Base-by-base conservation (phyloP, 1,140 invertebrate species). In the Paramacrobiotus metropolitanus region DNA sequence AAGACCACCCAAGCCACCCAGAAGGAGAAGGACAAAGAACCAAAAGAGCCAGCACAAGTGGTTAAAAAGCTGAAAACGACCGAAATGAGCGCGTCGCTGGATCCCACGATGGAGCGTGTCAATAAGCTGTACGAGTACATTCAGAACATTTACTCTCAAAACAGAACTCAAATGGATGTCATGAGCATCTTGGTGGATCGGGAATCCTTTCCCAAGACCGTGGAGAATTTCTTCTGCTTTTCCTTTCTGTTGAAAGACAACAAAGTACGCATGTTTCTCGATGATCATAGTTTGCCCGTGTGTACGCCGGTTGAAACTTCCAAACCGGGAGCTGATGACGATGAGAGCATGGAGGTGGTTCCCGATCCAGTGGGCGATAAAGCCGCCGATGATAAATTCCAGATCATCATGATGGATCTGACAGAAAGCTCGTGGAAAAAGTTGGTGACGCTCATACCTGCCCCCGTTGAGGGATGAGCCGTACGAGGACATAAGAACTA, bases 191-290 rank as follows among this genome's bases (percentile, higher is more conserved):
- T 55, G 15, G 28, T 55, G 9, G 48, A 55, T 24, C 15, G 24
- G 24, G 48, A 20, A 28, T 20, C 15, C 24, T 55, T 55, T 28
- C 48, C 15, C 15, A 28, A 15, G 24, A 20, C 48, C 4, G 48
- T 55, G 48, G 15, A 55, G 48, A 55, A 55, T 55, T 55, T 55
- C 24, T 55, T 55, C 48, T 55, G 48, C 48, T 55, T 55, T 28
- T 55, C 48, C 15, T 55, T 55, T 24, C 48, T 55, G 48, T 24
- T 55, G 48, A 55, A 55, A 24, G 48, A 55, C 24, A 55, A 55
- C 48, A 20, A 24, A 9, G 48, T 55, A 9, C 48, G 48, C 15
- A 55, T 55, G 48, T 55, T 20, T 28, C 48, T 55, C 15, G 48
- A 55, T 24, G 48, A 55, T 4, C 15, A 15, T 4, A 55, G 28